These are phyloP conservation scores for Lepidonotus clava DNA, from an alignment of 2,888 invertebrate species.

Conservation along the genomic window DNA sequence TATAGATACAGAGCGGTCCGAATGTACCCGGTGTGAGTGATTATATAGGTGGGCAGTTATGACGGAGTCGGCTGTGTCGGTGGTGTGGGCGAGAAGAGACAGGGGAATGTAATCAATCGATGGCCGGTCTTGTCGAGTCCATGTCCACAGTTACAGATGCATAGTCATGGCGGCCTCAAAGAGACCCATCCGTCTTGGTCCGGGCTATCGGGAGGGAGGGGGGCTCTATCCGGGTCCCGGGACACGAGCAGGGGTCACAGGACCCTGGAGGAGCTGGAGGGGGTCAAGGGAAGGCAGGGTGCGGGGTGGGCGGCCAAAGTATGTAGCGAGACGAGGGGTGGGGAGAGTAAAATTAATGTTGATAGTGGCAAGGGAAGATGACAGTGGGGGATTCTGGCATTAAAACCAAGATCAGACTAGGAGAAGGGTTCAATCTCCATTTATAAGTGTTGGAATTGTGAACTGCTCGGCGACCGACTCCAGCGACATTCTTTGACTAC, in stretches of 20 bases:
- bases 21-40: not conserved
- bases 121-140: no score
- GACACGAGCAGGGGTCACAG: not conserved
- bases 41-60: not conserved
- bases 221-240: not conserved
- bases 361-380: not conserved
- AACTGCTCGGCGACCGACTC: no score
- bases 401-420: not conserved
- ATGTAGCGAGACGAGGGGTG: not conserved
- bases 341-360: not conserved
- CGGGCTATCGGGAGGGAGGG: not conserved
- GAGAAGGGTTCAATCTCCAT: no score
- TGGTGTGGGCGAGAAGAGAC: not conserved
- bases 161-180: no score
- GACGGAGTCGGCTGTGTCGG: not conserved
- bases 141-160: no score
- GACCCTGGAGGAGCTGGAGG: not conserved
- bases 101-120: no score
- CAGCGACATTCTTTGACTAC: no score
- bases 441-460: no score
- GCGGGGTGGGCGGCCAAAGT: not conserved
- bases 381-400: not conserved
- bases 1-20: not conserved
- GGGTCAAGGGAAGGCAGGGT: not conserved
- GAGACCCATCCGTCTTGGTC: no score